A percentile compares a stretch with the other conserved stretches of the same genome.
These are phyloP conservation scores for Delia radicum DNA, from an alignment of 1,140 invertebrate genomes.

Conservation along the genomic window DNA sequence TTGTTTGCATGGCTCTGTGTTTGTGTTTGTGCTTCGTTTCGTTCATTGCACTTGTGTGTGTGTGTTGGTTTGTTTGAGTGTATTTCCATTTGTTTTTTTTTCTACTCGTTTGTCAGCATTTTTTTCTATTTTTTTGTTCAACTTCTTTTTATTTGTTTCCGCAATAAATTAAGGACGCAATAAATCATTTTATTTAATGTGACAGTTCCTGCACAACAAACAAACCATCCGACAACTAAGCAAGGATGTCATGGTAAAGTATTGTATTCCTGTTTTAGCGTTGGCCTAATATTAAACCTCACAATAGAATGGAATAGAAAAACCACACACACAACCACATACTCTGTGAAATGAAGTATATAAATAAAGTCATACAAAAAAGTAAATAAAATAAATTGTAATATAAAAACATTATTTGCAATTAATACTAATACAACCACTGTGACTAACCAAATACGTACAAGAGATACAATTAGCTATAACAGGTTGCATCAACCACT, in stretches of 20 bases:
- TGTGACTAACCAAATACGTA: too few relatives aligned
- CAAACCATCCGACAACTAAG: neutral
- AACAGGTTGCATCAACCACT: too few relatives aligned
- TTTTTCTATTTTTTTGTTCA: neutral
- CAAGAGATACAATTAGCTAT: too few relatives aligned
- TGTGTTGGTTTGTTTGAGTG: neutral
- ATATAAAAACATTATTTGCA: neutral
- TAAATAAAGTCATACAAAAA: neutral
- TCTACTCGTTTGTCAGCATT: neutral
- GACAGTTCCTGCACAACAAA: conserved; percentile 8
- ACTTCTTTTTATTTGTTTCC: conserved; percentile 14
- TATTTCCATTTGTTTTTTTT: neutral
- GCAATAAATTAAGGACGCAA: conserved; percentile 20
- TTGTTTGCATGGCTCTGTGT: neutral
- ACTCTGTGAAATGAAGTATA: neutral
- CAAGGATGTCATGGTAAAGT: neutral
- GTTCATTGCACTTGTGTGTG: neutral
- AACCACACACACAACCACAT: neutral
- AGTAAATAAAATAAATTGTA: neutral
- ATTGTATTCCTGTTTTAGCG: neutral
- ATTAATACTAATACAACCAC: neutral
- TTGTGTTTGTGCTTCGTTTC: neutral
- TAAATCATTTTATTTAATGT: conserved; percentile 24
- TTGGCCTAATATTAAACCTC: neutral
- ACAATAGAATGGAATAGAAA: neutral